These are phyloP conservation scores for Caretta caretta DNA, from an alignment of 2,113 vertebrate species.

Conservation along the genomic window DNA sequence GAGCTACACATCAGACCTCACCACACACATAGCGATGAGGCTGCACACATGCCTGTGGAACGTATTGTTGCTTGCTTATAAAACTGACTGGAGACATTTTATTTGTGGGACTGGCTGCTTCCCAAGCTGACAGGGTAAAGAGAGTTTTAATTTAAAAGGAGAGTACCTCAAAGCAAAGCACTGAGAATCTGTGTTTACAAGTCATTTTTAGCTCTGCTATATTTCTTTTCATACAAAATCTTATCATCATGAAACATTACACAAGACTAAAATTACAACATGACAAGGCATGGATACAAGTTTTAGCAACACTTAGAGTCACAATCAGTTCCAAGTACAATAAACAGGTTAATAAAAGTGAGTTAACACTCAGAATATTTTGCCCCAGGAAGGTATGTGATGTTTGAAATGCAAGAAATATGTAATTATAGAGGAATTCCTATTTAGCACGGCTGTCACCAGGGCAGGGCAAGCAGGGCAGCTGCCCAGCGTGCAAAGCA, in stretches of 20 bases:
- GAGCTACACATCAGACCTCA: slow-evolving; percentile 13
- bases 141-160: not conserved
- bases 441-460: not conserved
- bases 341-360: slow-evolving; percentile 17
- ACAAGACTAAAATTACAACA: not conserved
- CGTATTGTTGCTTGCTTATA: not conserved
- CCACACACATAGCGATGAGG: not conserved
- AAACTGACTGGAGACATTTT: slow-evolving; percentile 4
- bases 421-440: slow-evolving; percentile 55
- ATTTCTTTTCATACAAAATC: not conserved
- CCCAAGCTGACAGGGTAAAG: fast-evolving
- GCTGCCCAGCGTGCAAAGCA: not conserved
- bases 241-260: not conserved
- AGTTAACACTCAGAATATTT: not conserved
- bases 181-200: not conserved
- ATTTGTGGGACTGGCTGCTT: not conserved
- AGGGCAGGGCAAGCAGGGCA: not conserved
- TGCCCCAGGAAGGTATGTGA: slow-evolving; percentile 35
- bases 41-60: not conserved
- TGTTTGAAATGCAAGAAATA: slow-evolving; percentile 7
- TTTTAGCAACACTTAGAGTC: slow-evolving; percentile 1
- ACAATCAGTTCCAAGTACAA: not conserved
- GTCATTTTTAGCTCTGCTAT: not conserved
- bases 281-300: not conserved
- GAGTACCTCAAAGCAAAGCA: not conserved